phyloP scores from a whole-genome alignment of 2,113 vertebrate species.

The Chloropsis hardwickii region DNA sequence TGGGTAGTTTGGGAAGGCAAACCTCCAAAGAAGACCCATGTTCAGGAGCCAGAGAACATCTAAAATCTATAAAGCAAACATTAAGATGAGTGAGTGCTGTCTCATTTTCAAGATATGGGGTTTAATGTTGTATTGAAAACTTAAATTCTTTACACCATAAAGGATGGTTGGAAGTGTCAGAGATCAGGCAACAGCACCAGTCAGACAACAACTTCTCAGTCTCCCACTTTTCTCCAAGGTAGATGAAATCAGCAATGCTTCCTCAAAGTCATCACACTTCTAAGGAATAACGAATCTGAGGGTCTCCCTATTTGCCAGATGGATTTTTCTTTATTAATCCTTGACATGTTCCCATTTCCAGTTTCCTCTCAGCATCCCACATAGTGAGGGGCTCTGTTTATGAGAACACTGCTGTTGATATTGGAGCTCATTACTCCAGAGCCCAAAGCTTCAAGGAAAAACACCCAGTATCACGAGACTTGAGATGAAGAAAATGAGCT shows the following conservation, averaged over 20 bases:
- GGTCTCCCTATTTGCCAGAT: not conserved
- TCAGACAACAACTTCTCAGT: not conserved
- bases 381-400: not conserved
- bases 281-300: accelerated
- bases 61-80: not conserved
- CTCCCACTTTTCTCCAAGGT: not conserved
- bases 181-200: not conserved
- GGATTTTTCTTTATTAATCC: not conserved
- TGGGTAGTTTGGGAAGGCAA: not conserved
- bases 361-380: not conserved
- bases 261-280: not conserved
- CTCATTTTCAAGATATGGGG: not conserved
- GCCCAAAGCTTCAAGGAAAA: not conserved
- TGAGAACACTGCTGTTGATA: not conserved
- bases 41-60: not conserved
- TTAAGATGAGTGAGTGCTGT: not conserved
- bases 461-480: not conserved
- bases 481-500: not conserved
- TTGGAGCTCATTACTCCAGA: not conserved
- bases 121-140: not conserved
- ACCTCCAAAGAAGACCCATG: accelerated
- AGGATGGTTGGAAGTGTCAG: not conserved
- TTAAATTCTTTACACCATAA: not conserved
- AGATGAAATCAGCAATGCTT: not conserved
- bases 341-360: not conserved